Conservation (phyloP, 2,888 invertebrate genomes). For the Cosmorhoe ocellata region DNA sequence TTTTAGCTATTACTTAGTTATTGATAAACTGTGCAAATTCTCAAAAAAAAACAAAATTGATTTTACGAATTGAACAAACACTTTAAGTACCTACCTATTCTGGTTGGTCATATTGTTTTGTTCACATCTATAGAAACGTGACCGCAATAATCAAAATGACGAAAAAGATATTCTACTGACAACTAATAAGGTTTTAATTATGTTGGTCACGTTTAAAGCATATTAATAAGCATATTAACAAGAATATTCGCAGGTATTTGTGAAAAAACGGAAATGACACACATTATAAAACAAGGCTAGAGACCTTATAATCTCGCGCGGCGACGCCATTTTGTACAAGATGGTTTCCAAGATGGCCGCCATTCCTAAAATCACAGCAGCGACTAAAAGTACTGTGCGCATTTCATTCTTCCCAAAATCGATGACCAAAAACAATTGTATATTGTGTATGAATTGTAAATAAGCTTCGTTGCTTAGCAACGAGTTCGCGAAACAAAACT, state of each 20-base stretch:
- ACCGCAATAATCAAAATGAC: constrained; percentile 11
- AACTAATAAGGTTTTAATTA: constrained; percentile 12
- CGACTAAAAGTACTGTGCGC: constrained; percentile 36
- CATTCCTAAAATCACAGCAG: constrained; percentile 14
- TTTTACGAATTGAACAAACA: constrained; percentile 3
- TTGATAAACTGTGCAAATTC: neutral
- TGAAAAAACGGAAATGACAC: constrained; percentile 1
- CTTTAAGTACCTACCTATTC: constrained; percentile 1
- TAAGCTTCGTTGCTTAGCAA: constrained; percentile 63
- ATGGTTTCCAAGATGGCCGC: constrained; percentile 13
- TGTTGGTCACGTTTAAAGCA: constrained; percentile 11
- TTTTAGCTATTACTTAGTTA: constrained; percentile 7
- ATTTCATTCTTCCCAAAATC: constrained; percentile 65
- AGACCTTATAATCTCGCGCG: neutral
- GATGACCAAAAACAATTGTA: constrained; percentile 69
- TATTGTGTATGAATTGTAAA: constrained; percentile 58
- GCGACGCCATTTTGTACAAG: constrained; percentile 12
- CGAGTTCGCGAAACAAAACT: constrained; percentile 40
- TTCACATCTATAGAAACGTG: constrained; percentile 9
- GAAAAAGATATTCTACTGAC: neutral
- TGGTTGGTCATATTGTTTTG: constrained; percentile 13
- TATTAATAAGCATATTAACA: too few species aligned
- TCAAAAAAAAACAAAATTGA: too few species aligned
- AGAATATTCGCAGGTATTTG: constrained; percentile 6
- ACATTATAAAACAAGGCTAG: neutral